Base-by-base conservation (phyloP, 2,113 vertebrate species). In the Acrocephalus arundinaceus region DNA sequence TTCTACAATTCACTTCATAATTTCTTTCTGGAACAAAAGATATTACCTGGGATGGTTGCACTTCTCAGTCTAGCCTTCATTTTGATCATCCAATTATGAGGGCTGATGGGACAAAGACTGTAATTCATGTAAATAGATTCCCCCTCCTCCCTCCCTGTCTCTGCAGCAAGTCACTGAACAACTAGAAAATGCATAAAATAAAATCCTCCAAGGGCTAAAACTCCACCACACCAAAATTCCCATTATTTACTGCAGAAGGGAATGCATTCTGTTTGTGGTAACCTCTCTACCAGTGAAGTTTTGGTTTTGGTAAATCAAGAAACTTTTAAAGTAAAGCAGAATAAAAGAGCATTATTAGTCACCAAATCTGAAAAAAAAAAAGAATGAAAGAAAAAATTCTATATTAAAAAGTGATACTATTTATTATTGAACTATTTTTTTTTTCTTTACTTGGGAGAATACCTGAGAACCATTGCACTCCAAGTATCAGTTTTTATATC, bases 91-190 rank as follows among this genome's bases (percentile, higher is more conserved):
- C 65, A 87, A 6, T 95, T 89, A 91, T 39, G 65, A 87, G 79
- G 33, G 51, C 33, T 84, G 87, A 91, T 71, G 61, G 77, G 73
- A 89, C 61, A 95, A 89, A 96, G 87, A 81, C 43, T 62, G 41
- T 91, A 81, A 92, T 91, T 89, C 13, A 33, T 81, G 77, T 85
- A 87, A 96, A 80, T 54, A 70, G 31, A 95, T 95, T 93, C 81
- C 66, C 35, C 84, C 55, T 91, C 33, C 87, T 91, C 48, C 65
- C 12, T 87, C 35, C 41, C 28, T 52, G n/a, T 58, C 51, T 71
- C 67, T 58, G 51, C 27, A 87, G 81, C 70, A 94, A 91, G 70
- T 63, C 85, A 87, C 57, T 35, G 80, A 94, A 71, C 3, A 28
- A 89, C 76, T 51, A 89, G 84, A 89, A 96, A 95, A 89, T 19